phyloP scores from a whole-genome alignment of 2,113 vertebrate species.

The Rhodinocichla rosea region DNA sequence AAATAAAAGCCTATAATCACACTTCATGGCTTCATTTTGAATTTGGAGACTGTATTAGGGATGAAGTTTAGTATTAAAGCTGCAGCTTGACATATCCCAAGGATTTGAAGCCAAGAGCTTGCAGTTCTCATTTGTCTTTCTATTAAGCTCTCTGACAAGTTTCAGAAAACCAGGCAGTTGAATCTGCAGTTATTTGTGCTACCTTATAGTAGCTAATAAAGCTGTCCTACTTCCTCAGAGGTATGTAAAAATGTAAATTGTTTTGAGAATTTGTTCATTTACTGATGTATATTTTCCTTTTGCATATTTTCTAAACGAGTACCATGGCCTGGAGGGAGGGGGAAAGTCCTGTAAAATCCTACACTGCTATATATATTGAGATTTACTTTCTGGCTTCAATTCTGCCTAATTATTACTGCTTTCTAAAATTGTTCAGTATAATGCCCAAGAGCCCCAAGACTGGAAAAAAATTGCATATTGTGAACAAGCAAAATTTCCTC shows the following conservation, averaged over 20 bases:
- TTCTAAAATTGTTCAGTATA: neutral
- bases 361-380: neutral
- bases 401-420: neutral
- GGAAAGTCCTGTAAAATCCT: neutral
- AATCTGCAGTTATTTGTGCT: neutral
- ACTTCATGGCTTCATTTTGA: neutral
- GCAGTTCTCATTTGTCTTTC: constrained; percentile 8
- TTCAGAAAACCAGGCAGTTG: neutral
- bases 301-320: neutral
- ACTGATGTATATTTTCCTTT: neutral
- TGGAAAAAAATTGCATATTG: neutral
- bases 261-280: neutral
- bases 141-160: constrained; percentile 8
- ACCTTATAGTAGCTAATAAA: neutral
- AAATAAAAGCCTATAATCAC: neutral
- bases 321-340: neutral
- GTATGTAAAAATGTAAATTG: neutral
- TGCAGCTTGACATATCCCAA: neutral
- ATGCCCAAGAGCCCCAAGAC: neutral
- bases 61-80: neutral
- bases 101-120: neutral
- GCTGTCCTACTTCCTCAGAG: neutral
- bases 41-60: neutral
- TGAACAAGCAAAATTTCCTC: neutral
- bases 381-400: neutral